Evolutionary conservation across 2,797 vertebrate species (phyloP).

Genomic region (Distichodus sexfasciatus): DNA sequence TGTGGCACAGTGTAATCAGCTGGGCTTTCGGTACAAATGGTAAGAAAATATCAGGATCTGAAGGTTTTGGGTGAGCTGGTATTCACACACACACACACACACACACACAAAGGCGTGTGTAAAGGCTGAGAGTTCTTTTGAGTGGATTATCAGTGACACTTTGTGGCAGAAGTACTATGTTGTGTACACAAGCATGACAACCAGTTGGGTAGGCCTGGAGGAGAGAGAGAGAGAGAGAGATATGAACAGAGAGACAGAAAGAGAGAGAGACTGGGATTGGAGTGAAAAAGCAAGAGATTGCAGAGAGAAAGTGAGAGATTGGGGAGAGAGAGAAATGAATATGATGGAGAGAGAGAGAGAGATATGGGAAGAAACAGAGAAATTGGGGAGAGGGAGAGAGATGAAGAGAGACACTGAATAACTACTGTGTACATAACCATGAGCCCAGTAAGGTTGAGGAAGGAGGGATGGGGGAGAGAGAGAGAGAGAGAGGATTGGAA

Average conservation of each 20-base stretch:
- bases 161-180: not conserved
- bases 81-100: not conserved
- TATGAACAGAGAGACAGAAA: no score
- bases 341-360: no score
- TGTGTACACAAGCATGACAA: not conserved
- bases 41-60: not conserved
- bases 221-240: not conserved
- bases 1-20: not conserved
- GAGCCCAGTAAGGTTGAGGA: no score
- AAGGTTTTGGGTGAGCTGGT: no score
- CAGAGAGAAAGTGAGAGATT: no score
- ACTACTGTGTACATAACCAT: not conserved
- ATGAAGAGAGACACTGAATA: no score
- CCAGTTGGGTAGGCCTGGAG: not conserved
- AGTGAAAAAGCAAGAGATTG: no score
- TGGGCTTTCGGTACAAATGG: not conserved
- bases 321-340: no score
- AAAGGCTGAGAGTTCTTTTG: not conserved
- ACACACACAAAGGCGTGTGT: not conserved
- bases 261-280: no score
- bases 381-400: not conserved
- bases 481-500: not conserved
- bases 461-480: not conserved
- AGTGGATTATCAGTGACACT: conserved; percentile 5
- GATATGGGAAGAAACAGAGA: not conserved